These are phyloP conservation scores for Pteria penguin DNA, from an alignment of 2,888 invertebrate genomes.

Conservation along the genomic window DNA sequence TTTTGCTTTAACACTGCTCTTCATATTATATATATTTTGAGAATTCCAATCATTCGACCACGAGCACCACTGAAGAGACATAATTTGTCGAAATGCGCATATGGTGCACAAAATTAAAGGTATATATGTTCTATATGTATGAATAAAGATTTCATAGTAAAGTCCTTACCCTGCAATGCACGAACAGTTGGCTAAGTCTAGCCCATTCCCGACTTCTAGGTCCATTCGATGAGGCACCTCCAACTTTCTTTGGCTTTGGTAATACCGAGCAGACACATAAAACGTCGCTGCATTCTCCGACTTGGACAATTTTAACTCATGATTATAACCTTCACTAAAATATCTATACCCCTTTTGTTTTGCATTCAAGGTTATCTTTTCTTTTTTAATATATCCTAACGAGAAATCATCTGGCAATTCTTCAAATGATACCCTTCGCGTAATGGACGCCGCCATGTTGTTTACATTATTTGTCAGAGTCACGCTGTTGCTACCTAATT, in stretches of 20 bases:
- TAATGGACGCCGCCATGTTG: neutral
- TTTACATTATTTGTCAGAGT: neutral
- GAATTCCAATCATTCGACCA: too few species aligned
- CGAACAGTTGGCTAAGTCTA: neutral
- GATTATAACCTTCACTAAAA: neutral
- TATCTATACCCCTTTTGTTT: neutral
- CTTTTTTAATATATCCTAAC: neutral
- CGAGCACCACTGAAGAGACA: too few species aligned
- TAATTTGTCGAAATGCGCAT: too few species aligned
- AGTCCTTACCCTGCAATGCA: slow-evolving; percentile 3
- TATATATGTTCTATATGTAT: too few species aligned
- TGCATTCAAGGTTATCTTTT: neutral
- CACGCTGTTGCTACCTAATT: neutral
- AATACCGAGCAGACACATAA: neutral
- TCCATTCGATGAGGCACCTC: neutral
- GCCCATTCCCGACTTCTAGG: neutral
- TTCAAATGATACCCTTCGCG: neutral
- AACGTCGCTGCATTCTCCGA: neutral
- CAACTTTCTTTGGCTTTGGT: slow-evolving; percentile 2
- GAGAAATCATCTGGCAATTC: neutral
- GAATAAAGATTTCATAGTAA: too few species aligned
- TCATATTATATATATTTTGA: too few species aligned
- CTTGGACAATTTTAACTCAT: neutral
- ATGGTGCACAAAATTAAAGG: too few species aligned
- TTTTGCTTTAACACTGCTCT: too few species aligned